Evolutionary conservation across 2,113 vertebrate genomes (phyloP).

Genomic region (Chaetorhynchus papuensis): DNA sequence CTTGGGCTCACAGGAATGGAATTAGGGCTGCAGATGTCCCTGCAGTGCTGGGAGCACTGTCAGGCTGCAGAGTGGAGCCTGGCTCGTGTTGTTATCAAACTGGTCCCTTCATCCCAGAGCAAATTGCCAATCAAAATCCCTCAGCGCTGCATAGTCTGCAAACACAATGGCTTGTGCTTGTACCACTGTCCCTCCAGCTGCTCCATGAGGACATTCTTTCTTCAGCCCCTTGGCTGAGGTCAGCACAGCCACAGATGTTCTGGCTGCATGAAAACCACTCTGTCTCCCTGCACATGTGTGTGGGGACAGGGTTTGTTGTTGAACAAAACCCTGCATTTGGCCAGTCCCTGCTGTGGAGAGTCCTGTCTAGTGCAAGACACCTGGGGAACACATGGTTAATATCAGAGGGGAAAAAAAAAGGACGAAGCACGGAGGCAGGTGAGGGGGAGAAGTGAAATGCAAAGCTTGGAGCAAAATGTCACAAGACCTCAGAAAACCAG

Average conservation of each 20-base stretch:
- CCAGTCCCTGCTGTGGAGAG: not conserved
- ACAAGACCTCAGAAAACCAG: not conserved
- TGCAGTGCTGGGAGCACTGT: not conserved
- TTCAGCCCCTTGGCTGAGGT: not conserved
- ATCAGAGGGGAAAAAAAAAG: not conserved
- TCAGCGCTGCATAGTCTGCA: not conserved
- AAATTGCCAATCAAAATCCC: not conserved
- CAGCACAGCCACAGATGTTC: constrained; percentile 13
- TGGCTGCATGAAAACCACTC: not conserved
- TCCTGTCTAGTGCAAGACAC: not conserved
- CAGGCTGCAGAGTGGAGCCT: not conserved
- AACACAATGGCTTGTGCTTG: not conserved
- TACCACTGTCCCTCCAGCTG: not conserved
- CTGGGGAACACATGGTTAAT: not conserved
- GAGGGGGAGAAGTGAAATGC: not conserved
- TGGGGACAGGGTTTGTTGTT: not conserved
- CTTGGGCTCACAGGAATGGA: not conserved
- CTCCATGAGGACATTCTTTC: not conserved
- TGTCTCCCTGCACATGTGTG: not conserved
- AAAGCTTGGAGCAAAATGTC: not conserved
- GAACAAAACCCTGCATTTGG: not conserved
- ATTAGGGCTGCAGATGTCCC: not conserved
- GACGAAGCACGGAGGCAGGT: not conserved
- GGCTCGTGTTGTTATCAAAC: not conserved
- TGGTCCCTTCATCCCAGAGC: not conserved